Evolutionary conservation across 2,888 invertebrate species (phyloP).

Genomic region (Nephrotoma appendiculata): DNA sequence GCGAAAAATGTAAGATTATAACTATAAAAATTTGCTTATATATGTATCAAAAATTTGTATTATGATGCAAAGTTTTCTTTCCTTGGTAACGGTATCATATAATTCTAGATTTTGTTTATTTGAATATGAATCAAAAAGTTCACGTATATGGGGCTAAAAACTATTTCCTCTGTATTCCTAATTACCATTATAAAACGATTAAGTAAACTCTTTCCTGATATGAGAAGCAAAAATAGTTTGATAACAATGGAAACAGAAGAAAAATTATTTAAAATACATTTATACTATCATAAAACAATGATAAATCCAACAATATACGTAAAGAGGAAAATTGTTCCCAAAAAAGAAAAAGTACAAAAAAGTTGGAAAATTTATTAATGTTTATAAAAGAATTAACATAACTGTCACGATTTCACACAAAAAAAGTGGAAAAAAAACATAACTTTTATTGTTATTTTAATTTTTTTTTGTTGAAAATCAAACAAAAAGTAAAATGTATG

Average conservation of each 20-base stretch:
- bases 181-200: neutral
- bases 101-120: too few species aligned
- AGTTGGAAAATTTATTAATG: neutral
- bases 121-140: too few species aligned
- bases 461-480: neutral
- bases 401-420: neutral
- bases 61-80: too few species aligned
- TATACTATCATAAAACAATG: neutral
- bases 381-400: neutral
- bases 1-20: too few species aligned
- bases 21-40: too few species aligned
- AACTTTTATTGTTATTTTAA: neutral
- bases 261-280: neutral
- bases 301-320: neutral
- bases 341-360: neutral
- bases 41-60: too few species aligned
- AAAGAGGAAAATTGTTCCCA: neutral
- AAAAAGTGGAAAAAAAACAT: neutral
- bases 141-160: too few species aligned
- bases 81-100: too few species aligned
- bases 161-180: neutral
- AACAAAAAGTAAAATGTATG: neutral
- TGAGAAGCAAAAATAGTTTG: neutral
- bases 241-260: neutral
- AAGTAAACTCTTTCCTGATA: neutral